phyloP scores from a whole-genome alignment of 92 coral and sea anemone species.

The Actinernus sp. region DNA sequence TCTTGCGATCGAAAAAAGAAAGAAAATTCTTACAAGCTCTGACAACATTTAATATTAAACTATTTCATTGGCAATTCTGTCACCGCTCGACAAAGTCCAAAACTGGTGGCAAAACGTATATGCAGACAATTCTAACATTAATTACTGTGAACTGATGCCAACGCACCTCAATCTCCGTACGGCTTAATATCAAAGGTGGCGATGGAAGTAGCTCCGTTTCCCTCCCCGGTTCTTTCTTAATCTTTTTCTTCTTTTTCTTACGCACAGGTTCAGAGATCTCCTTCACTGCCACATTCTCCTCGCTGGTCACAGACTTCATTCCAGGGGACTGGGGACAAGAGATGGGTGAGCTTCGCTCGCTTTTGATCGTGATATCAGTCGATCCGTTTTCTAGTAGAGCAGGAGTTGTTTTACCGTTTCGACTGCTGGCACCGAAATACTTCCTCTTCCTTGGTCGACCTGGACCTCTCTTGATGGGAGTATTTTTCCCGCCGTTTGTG shows the following conservation, averaged over 20 bases:
- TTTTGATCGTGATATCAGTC: slow-evolving; percentile 32
- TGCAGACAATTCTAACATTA: too few species aligned
- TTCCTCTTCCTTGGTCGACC: slow-evolving; percentile 97
- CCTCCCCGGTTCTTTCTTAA: slow-evolving; percentile 6
- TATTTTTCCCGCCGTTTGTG: slow-evolving; percentile 66
- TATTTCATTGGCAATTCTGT: too few species aligned
- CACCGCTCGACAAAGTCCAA: too few species aligned
- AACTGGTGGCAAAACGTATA: too few species aligned
- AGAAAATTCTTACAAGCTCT: too few species aligned
- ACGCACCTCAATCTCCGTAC: slow-evolving; percentile 60
- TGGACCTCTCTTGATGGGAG: slow-evolving; percentile 96
- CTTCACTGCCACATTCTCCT: slow-evolving; percentile 65
- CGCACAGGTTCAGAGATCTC: slow-evolving; percentile 54
- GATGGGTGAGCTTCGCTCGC: slow-evolving; percentile 42
- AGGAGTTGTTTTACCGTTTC: slow-evolving; percentile 71
- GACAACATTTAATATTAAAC: too few species aligned
- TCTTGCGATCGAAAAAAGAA: too few species aligned
- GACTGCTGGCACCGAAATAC: slow-evolving; percentile 84
- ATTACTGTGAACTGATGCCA: too few species aligned
- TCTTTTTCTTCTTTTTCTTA: slow-evolving; percentile 78
- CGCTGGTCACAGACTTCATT: slow-evolving; percentile 63
- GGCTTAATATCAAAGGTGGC: slow-evolving; percentile 47
- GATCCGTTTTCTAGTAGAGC: slow-evolving; percentile 31
- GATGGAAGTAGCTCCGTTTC: slow-evolving; percentile 23
- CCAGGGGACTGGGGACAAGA: slow-evolving; percentile 68